A percentile compares a stretch with the other conserved stretches of the same genome.
Conservation (phyloP, 2,113 vertebrate genomes). For the Accipiter virgatus region DNA sequence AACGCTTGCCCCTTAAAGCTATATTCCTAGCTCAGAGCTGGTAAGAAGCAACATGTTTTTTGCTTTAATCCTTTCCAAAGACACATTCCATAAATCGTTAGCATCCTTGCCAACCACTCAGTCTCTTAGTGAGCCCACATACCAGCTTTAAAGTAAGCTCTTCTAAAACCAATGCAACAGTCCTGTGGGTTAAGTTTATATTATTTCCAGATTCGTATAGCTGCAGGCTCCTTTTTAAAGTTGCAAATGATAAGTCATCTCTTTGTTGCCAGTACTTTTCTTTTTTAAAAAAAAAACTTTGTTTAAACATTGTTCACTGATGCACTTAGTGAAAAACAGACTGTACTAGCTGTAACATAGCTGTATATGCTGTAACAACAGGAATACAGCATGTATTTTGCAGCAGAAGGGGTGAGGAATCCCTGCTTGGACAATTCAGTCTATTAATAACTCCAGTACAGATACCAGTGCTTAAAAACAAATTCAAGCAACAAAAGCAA, state of each 20-base stretch:
- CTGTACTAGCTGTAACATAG: not conserved
- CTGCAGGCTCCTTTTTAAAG: slow-evolving; percentile 64
- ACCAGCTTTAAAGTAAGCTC: slow-evolving; percentile 79
- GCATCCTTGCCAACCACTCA: slow-evolving; percentile 73
- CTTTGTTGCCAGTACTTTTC: slow-evolving; percentile 51
- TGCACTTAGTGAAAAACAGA: slow-evolving; percentile 61
- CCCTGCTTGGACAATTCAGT: not conserved
- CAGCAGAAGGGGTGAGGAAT: not conserved
- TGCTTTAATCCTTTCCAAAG: slow-evolving; percentile 77
- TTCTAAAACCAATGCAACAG: slow-evolving; percentile 72
- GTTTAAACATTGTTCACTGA: slow-evolving; percentile 48
- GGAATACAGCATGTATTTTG: not conserved
- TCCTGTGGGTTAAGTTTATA: slow-evolving; percentile 73
- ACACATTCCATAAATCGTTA: slow-evolving; percentile 78
- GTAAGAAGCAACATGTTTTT: slow-evolving; percentile 73
- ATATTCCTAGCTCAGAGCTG: slow-evolving; percentile 55
- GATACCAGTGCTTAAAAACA: not conserved
- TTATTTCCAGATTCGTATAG: slow-evolving; percentile 78
- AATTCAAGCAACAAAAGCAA: not conserved
- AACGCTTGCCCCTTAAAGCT: slow-evolving; percentile 52
- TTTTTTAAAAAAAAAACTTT: not conserved
- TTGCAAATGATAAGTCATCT: slow-evolving; percentile 68
- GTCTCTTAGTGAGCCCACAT: slow-evolving; percentile 69
- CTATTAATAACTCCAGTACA: not conserved
- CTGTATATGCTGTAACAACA: not conserved